Percentiles rank a stretch among this genome's conserved stretches.
phyloP scores from a whole-genome alignment of 64 coral and sea anemone species.

The Montipora efflorescens region DNA sequence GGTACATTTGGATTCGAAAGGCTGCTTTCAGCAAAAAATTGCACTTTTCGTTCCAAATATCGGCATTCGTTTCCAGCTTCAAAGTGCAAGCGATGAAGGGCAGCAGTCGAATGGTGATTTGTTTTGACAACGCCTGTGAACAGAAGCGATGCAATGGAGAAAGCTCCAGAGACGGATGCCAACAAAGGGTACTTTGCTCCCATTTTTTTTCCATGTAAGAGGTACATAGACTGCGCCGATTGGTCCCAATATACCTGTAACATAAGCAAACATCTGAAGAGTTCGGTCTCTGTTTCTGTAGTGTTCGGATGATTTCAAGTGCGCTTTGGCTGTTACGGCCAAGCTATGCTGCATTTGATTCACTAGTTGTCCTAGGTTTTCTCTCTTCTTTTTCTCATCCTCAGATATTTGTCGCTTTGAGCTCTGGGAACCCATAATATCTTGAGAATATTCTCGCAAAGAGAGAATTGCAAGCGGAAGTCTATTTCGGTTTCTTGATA shows the following conservation, averaged over 20 bases:
- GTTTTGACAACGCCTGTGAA: neutral
- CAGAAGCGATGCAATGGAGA: neutral
- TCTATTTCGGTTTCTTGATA: no score
- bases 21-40: neutral
- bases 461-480: no score
- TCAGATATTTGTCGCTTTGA: neutral
- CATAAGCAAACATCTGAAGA: neutral
- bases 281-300: neutral
- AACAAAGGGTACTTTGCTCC: neutral
- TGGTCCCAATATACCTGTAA: neutral
- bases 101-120: neutral
- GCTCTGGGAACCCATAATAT: neutral
- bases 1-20: constrained; percentile 2
- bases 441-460: neutral
- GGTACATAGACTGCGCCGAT: neutral
- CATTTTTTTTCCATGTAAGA: neutral
- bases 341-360: neutral
- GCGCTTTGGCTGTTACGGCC: neutral
- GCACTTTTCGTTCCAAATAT: neutral
- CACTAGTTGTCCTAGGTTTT: neutral
- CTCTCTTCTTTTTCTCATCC: neutral
- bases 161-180: neutral
- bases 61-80: constrained; percentile 8
- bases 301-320: constrained; percentile 9
- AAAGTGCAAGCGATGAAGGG: constrained; percentile 11